Percentiles rank a stretch among this genome's conserved stretches.
Evolutionary conservation across 30 jellyfish, hydroid and myxozoan genomes (phyloP).

Genomic region (Hydra vulgaris): DNA sequence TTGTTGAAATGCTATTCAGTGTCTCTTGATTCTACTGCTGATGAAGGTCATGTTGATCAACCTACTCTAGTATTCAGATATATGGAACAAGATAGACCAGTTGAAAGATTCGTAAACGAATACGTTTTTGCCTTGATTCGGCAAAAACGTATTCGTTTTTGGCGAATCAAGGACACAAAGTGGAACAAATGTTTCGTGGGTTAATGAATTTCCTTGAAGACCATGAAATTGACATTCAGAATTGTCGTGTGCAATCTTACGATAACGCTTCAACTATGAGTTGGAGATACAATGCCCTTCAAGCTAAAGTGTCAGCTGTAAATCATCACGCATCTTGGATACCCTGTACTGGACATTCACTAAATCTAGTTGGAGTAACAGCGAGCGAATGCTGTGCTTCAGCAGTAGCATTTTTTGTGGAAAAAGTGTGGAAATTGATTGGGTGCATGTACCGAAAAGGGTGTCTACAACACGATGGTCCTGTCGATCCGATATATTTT

Average conservation of each 20-base stretch:
- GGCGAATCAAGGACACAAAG: background rate
- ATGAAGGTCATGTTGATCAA: slow-evolving; percentile 8
- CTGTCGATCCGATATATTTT: background rate
- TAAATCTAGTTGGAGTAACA: background rate
- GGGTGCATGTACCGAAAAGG: background rate
- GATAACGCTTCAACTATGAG: background rate
- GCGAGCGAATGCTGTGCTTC: background rate
- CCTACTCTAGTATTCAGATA: background rate
- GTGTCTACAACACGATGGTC: background rate
- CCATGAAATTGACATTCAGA: background rate
- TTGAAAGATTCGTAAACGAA: background rate
- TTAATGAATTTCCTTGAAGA: background rate
- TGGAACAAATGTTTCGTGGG: background rate
- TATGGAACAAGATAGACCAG: background rate
- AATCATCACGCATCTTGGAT: background rate
- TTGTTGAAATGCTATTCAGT: slow-evolving; percentile 1
- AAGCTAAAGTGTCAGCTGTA: background rate
- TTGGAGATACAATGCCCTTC: background rate
- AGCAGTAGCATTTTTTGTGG: background rate
- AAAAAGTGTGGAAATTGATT: background rate
- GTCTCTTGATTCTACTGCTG: slow-evolving; percentile 9
- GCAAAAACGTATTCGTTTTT: no score
- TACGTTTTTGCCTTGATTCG: no score
- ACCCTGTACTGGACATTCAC: background rate
- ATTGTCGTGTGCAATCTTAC: background rate